Evolutionary conservation across 2,888 invertebrate species (phyloP), one percentile per base, ranked within the genome.

Genomic region (Pandemis corylana): DNA sequence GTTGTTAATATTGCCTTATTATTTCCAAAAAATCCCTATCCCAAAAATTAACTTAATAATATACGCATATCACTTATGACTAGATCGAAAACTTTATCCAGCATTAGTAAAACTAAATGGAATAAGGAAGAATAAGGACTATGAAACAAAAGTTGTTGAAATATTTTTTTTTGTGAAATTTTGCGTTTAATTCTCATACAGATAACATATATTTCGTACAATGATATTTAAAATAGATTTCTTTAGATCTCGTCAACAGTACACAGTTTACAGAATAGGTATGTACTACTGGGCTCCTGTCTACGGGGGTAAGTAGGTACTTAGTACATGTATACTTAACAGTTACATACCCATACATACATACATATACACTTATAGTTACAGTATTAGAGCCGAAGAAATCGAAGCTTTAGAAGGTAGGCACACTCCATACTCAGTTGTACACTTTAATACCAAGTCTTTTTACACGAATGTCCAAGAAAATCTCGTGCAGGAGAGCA

Each of bases 201-300:
- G 81, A 88, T 91, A 93, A 93, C 92, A 92, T 92, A 89, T 89
- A 92, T 83, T 89, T 90, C 88, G 83, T 93, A 93, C 91, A 93
- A 84, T 92, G 89, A 92, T 94, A 94, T 93, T 94, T 92, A 94
- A 94, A 94, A 94, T 94, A 94, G 90, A 93, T 89, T 90, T 90
- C 87, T 89, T 91, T 89, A 84, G 85, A 89, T 88, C 85, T 86
- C 76, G 83, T 87, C 83, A 93, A 92, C 91, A 93, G 89, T 86
- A 85, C 83, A 86, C 87, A 85, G 81, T 87, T 59, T 85, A 83
- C 76, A 80, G 77, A 81, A 81, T 82, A 80, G 80, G 70, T 71
- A 75, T 51, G 64, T 59, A 28, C 56, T 69, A 59, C 69, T 66
- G 65, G 51, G 61, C 62, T 70, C 10, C 42, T 36, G 56, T 71